A percentile compares a stretch with the other conserved stretches of the same genome.
Evolutionary conservation across 2,888 invertebrate species (phyloP).

Genomic region (Acheta domesticus): DNA sequence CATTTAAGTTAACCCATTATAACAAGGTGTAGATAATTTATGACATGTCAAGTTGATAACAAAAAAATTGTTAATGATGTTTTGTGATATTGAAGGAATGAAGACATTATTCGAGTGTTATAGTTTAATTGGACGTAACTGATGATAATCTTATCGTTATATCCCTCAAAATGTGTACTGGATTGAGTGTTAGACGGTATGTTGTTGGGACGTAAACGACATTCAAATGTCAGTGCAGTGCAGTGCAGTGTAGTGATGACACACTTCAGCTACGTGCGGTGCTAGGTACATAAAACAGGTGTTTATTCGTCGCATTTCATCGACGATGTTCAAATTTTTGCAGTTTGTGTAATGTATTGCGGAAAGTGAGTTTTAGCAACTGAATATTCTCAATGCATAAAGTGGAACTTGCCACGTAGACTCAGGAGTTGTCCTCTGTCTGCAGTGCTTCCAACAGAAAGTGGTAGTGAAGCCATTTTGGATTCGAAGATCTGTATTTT

Average conservation of each 20-base stretch:
- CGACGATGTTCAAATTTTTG: neutral
- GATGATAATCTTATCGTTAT: too few species aligned
- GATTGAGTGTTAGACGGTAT: neutral
- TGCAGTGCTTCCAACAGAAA: conserved; percentile 11
- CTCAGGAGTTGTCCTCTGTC: neutral
- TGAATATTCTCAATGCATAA: neutral
- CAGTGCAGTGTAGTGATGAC: neutral
- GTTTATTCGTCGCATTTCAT: neutral
- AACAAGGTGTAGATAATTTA: neutral
- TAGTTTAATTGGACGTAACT: neutral
- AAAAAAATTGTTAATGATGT: neutral
- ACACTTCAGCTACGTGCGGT: neutral
- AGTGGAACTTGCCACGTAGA: neutral
- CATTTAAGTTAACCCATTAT: neutral
- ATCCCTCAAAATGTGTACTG: too few species aligned
- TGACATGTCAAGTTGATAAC: neutral
- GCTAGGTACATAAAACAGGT: neutral
- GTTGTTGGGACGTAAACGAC: neutral
- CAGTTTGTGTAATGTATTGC: neutral
- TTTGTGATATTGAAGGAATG: neutral
- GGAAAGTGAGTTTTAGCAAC: neutral
- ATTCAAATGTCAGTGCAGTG: conserved; percentile 2
- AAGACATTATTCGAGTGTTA: neutral
- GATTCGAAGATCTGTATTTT: neutral
- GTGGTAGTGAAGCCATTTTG: conserved; percentile 18